phyloP scores from a whole-genome alignment of 2,113 vertebrate species.

The Uria lomvia region DNA sequence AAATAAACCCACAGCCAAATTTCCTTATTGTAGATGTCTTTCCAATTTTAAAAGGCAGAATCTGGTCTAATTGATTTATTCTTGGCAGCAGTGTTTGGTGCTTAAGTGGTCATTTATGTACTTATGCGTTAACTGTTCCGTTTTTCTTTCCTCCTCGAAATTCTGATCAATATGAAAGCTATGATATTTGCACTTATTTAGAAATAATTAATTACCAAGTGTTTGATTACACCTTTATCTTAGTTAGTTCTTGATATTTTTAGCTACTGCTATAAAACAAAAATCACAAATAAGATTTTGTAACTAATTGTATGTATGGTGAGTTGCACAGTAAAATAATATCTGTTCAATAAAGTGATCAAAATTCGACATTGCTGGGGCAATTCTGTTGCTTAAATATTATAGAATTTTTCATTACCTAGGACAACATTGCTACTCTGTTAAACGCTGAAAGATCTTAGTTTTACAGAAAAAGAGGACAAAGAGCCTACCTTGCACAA shows the following conservation, averaged over 20 bases:
- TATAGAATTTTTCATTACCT: neutral
- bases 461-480: neutral
- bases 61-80: neutral
- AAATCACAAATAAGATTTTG: neutral
- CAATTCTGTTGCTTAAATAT: neutral
- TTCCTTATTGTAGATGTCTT: neutral
- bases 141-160: neutral
- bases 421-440: neutral
- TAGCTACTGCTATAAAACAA: neutral
- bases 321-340: neutral
- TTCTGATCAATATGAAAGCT: neutral
- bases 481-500: neutral
- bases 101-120: neutral
- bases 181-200: neutral
- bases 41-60: neutral
- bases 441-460: neutral
- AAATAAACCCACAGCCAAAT: neutral
- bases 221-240: neutral
- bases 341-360: neutral
- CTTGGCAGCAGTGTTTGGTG: neutral
- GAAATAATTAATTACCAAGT: neutral
- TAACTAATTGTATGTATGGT: neutral
- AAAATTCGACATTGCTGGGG: neutral
- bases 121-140: fast-evolving
- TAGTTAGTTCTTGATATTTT: neutral